phyloP scores from a whole-genome alignment of 2,797 vertebrate species.

The Sitta carolinensis region DNA sequence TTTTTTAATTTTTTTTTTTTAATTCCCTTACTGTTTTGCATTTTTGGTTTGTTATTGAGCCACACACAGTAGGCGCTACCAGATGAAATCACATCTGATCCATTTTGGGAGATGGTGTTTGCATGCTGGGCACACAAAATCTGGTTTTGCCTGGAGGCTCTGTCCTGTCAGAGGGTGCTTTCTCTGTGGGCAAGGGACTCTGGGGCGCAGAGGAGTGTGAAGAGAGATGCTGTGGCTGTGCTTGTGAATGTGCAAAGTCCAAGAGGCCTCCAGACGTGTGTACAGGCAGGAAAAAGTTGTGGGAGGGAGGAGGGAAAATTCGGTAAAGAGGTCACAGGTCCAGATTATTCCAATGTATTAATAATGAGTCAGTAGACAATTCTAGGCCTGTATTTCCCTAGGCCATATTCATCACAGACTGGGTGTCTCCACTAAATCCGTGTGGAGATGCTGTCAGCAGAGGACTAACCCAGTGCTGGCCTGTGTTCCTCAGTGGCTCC shows the following conservation, averaged over 20 bases:
- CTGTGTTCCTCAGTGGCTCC: constrained; percentile 2
- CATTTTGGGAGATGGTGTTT: background rate
- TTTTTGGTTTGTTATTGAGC: background rate
- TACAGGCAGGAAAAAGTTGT: background rate
- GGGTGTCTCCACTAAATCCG: constrained; percentile 37
- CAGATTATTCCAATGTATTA: constrained; percentile 57
- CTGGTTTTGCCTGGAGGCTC: background rate
- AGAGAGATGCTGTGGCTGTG: background rate
- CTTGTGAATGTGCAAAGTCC: background rate
- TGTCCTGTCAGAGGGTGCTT: background rate
- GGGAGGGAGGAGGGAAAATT: background rate
- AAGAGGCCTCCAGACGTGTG: background rate
- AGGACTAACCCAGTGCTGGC: background rate
- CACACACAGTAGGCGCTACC: fast-evolving
- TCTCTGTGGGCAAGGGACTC: background rate
- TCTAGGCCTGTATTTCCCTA: constrained; percentile 43
- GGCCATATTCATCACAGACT: constrained; percentile 35
- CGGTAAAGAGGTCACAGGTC: constrained; percentile 42
- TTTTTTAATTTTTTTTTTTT: fast-evolving
- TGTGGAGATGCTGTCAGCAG: constrained; percentile 36
- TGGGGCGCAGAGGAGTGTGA: background rate
- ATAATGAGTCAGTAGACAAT: constrained; percentile 63
- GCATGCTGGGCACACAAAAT: background rate
- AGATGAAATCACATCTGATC: background rate
- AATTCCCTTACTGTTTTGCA: background rate